Conservation (phyloP, 2,113 vertebrate genomes). For the Agapornis roseicollis region DNA sequence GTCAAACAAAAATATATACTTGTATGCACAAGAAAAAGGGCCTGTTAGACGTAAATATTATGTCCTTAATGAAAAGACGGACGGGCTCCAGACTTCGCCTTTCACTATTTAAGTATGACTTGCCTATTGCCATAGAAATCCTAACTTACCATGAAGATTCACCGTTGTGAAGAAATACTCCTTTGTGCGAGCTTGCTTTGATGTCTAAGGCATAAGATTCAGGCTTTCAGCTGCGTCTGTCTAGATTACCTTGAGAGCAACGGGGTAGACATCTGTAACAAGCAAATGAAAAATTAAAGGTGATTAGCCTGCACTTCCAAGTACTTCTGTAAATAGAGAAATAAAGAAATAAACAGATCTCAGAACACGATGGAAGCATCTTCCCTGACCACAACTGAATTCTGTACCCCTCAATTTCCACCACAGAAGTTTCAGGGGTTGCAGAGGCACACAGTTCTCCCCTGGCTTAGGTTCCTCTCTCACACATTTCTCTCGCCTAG, state of each 20-base stretch:
- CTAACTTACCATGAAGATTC: slow-evolving; percentile 99
- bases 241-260: slow-evolving; percentile 88
- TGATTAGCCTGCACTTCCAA: slow-evolving; percentile 74
- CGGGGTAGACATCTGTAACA: slow-evolving; percentile 84
- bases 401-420: background rate
- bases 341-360: slow-evolving; percentile 53
- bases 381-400: background rate
- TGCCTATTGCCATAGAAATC: slow-evolving; percentile 98
- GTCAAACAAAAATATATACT: slow-evolving; percentile 83
- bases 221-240: slow-evolving; percentile 87
- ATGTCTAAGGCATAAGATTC: slow-evolving; percentile 93
- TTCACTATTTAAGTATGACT: slow-evolving; percentile 98
- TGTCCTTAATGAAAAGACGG: slow-evolving; percentile 92
- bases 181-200: slow-evolving; percentile 95
- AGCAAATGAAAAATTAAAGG: slow-evolving; percentile 89
- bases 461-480: background rate
- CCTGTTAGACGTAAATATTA: slow-evolving; percentile 92
- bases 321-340: slow-evolving; percentile 67
- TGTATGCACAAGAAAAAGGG: slow-evolving; percentile 80
- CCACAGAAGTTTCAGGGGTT: background rate
- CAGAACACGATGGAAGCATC: slow-evolving; percentile 23
- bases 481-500: background rate
- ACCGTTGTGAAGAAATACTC: slow-evolving; percentile 95
- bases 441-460: background rate
- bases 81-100: slow-evolving; percentile 87